Evolutionary conservation across 2,888 invertebrate genomes (phyloP).

Genomic region (Xylota segnis): DNA sequence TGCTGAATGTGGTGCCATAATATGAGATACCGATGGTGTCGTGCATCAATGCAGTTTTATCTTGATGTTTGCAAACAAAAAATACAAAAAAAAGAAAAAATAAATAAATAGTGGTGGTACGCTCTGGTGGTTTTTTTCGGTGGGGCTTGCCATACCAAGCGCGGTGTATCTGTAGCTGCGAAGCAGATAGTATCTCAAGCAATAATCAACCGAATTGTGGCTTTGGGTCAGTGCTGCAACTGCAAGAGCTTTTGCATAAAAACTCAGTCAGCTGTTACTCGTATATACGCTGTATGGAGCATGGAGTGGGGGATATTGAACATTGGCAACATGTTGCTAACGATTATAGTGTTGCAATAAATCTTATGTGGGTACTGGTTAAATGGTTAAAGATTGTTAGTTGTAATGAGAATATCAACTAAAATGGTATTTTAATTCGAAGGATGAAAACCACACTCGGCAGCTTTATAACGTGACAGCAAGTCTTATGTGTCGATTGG

Average conservation of each 20-base stretch:
- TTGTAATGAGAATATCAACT: no score
- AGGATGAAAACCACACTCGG: no score
- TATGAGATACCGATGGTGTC: slow-evolving; percentile 31
- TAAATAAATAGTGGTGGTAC: slow-evolving; percentile 3
- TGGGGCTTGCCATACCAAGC: neutral
- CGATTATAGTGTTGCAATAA: neutral
- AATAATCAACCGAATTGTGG: slow-evolving; percentile 49
- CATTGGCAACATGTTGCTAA: slow-evolving; percentile 26
- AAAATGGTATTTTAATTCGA: no score
- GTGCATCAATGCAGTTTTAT: slow-evolving; percentile 34
- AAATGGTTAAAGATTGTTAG: no score
- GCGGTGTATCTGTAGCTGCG: neutral
- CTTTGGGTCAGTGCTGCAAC: slow-evolving; percentile 55
- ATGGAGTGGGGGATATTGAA: no score
- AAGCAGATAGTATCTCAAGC: neutral
- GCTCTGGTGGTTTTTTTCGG: slow-evolving; percentile 9
- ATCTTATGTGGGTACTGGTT: neutral
- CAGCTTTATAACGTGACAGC: no score
- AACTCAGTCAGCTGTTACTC: neutral
- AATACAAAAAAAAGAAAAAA: slow-evolving; percentile 20
- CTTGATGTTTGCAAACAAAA: slow-evolving; percentile 33
- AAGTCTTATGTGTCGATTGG: no score
- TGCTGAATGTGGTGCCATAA: slow-evolving; percentile 35
- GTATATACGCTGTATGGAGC: neutral
- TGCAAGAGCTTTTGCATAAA: slow-evolving; percentile 2